phyloP scores from a whole-genome alignment of 37 sponge, comb jelly and placozoan species.

The Diacarnus erythraeanus region DNA sequence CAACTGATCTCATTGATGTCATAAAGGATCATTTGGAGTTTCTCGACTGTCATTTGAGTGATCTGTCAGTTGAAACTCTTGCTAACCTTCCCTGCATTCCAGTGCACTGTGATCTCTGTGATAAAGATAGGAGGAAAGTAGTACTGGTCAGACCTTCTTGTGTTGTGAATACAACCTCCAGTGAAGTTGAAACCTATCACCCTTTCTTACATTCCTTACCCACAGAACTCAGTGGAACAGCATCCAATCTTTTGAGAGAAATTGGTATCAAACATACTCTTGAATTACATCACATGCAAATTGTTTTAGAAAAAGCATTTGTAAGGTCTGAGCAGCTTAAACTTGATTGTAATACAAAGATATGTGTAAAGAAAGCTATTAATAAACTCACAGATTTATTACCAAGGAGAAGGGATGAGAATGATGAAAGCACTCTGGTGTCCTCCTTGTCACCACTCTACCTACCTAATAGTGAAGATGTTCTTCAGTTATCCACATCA shows the following conservation, averaged over 20 bases:
- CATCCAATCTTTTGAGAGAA: background rate
- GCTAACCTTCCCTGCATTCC: conserved; percentile 34
- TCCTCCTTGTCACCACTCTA: conserved; percentile 14
- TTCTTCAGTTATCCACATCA: conserved; percentile 1
- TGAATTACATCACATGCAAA: conserved; percentile 19
- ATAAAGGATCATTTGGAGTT: conserved; percentile 15
- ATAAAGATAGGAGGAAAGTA: background rate
- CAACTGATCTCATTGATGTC: background rate
- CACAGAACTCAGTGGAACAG: background rate
- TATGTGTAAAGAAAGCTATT: background rate
- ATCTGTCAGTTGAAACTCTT: background rate
- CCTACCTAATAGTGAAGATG: conserved; percentile 8
- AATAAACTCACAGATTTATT: conserved; percentile 2
- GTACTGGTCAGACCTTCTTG: conserved; percentile 48
- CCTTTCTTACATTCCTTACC: conserved; percentile 49
- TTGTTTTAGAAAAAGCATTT: conserved; percentile 24
- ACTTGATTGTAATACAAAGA: conserved; percentile 28
- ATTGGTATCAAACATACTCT: conserved; percentile 15
- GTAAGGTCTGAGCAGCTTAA: background rate
- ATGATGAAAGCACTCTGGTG: background rate
- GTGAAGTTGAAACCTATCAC: background rate
- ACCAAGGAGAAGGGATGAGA: background rate
- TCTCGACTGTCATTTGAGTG: background rate
- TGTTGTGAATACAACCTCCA: conserved; percentile 16
- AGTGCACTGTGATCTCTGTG: background rate